Conservation (phyloP, 2,888 invertebrate genomes). For the Galeruca laticollis region DNA sequence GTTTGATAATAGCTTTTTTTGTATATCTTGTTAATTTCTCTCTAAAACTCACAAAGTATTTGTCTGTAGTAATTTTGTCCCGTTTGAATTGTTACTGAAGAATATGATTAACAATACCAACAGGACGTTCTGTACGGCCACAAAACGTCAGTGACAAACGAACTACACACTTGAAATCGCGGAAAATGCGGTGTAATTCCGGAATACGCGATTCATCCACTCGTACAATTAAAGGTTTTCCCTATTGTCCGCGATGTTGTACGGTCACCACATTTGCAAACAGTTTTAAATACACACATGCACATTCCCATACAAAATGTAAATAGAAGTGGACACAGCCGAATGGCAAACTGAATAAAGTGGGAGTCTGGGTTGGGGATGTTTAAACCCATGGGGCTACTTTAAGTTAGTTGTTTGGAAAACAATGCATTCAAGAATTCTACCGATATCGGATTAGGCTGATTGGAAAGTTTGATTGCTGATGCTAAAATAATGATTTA, state of each 20-base stretch:
- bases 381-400: conserved; percentile 7
- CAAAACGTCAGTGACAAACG: conserved; percentile 2
- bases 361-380: background rate
- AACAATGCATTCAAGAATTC: conserved; percentile 6
- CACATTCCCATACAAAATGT: conserved; percentile 20
- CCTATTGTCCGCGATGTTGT: conserved; percentile 21
- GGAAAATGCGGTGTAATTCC: conserved; percentile 18
- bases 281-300: conserved; percentile 30
- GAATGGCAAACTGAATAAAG: conserved; percentile 25
- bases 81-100: too few species aligned
- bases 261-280: conserved; percentile 30
- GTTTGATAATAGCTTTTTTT: too few species aligned
- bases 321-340: conserved; percentile 18
- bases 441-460: too few species aligned
- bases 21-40: too few species aligned
- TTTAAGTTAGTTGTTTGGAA: conserved; percentile 18
- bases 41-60: too few species aligned
- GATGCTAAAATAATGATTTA: too few species aligned
- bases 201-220: conserved; percentile 14
- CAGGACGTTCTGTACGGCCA: background rate
- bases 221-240: conserved; percentile 25
- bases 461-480: too few species aligned
- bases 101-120: too few species aligned
- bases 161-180: conserved; percentile 13
- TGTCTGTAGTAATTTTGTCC: too few species aligned